These are phyloP conservation scores for Propithecus perrieri DNA, from an alignment of 2,797 vertebrate genomes.

Conservation along the genomic window DNA sequence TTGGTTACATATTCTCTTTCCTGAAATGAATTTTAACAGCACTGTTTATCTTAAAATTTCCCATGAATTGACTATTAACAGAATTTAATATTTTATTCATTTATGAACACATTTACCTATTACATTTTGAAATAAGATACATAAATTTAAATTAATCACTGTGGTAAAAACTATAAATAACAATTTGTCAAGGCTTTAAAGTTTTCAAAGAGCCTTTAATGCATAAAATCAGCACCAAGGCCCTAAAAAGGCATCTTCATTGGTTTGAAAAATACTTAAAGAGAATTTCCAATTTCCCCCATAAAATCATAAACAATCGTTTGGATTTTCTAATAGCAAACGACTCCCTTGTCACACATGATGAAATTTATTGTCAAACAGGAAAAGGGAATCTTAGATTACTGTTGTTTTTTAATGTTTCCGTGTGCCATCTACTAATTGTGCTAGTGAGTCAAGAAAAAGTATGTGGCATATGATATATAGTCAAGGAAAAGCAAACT, in stretches of 20 bases:
- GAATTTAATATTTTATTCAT: neutral
- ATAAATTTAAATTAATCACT: neutral
- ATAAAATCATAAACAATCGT: neutral
- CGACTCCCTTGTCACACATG: neutral
- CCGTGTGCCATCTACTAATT: neutral
- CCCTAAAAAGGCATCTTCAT: neutral
- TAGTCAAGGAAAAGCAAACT: neutral
- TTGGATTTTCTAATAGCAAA: neutral
- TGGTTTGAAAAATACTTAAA: neutral
- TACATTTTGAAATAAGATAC: neutral
- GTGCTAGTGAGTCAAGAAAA: neutral
- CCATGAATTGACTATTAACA: neutral
- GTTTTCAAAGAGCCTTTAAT: conserved; percentile 24
- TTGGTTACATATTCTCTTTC: conserved; percentile 30
- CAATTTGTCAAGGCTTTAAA: neutral
- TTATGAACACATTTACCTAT: neutral
- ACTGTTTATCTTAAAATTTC: neutral
- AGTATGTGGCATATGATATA: neutral
- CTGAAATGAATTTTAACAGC: neutral
- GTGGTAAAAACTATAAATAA: neutral
- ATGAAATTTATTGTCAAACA: neutral
- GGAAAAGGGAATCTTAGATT: neutral
- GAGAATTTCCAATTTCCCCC: neutral
- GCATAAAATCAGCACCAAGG: neutral
- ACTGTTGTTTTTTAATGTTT: neutral